phyloP scores from a whole-genome alignment of 2,888 invertebrate species.

The Zelleria hepariella region DNA sequence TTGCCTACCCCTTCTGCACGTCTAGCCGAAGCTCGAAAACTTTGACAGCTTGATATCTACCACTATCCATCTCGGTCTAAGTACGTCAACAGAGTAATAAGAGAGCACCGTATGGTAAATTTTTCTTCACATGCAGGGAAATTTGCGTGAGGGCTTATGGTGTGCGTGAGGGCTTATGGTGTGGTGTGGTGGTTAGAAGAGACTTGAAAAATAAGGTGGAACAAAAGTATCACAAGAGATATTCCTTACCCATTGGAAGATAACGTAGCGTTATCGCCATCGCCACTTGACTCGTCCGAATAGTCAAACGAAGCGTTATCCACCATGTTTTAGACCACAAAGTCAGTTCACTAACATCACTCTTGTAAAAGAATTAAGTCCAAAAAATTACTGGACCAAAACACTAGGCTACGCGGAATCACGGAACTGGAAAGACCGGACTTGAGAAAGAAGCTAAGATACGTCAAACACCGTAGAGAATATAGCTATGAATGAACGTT shows the following conservation, averaged over 20 bases:
- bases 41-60: no score
- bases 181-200: no score
- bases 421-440: background rate
- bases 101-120: no score
- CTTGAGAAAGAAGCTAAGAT: background rate
- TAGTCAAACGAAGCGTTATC: constrained; percentile 61
- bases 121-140: no score
- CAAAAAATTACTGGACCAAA: constrained; percentile 17
- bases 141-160: no score
- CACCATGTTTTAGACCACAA: constrained; percentile 37
- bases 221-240: background rate
- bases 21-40: no score
- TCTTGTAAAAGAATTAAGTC: background rate
- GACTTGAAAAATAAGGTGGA: no score
- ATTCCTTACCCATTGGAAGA: background rate
- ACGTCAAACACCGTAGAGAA: background rate
- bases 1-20: no score
- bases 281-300: constrained; percentile 54
- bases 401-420: constrained; percentile 18
- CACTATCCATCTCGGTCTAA: no score
- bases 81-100: no score
- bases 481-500: background rate
- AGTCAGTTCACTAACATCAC: background rate
- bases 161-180: no score
- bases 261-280: constrained; percentile 12